phyloP scores from a whole-genome alignment of 2,888 invertebrate species.

The Microplitis deprimator region DNA sequence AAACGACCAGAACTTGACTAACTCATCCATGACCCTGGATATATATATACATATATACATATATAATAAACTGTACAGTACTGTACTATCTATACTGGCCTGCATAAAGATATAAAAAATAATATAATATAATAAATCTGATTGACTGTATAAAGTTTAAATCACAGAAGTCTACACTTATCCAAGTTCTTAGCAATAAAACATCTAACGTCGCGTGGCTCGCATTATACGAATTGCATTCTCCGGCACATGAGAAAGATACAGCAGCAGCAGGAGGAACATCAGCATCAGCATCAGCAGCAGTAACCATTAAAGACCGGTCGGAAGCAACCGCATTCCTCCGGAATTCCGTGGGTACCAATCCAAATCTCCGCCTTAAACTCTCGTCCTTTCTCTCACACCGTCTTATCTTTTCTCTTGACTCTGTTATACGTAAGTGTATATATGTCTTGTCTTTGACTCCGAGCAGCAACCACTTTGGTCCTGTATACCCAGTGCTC shows the following conservation, averaged over 20 bases:
- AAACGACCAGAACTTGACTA: conserved; percentile 22
- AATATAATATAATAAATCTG: neutral
- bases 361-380: conserved; percentile 40
- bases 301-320: conserved; percentile 39
- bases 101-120: neutral
- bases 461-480: neutral
- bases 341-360: conserved; percentile 43
- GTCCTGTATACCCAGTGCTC: neutral
- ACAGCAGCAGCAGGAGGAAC: conserved; percentile 15
- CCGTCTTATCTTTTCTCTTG: neutral
- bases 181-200: neutral
- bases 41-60: neutral
- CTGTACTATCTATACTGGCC: no score
- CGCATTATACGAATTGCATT: conserved; percentile 41
- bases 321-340: conserved; percentile 43
- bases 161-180: neutral
- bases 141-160: neutral
- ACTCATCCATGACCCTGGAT: neutral
- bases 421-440: neutral
- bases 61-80: neutral
- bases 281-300: conserved; percentile 20
- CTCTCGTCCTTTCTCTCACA: conserved; percentile 32
- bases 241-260: conserved; percentile 5
- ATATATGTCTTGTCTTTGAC: conserved; percentile 5
- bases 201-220: conserved; percentile 38